Evolutionary conservation across 2,797 vertebrate genomes (phyloP).

Genomic region (Danio albolineatus): DNA sequence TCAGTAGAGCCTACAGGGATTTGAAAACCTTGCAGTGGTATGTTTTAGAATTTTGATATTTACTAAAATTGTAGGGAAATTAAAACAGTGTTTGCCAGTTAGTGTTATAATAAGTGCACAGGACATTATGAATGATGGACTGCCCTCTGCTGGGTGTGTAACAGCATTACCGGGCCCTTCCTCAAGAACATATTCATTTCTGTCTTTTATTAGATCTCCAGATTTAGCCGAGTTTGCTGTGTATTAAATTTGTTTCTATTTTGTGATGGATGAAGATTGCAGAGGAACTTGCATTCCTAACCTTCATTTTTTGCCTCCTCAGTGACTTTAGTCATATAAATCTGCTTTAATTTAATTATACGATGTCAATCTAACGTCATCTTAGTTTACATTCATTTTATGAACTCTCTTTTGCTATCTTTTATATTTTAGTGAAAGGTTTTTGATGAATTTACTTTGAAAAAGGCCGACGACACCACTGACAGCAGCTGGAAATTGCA

Average conservation of each 20-base stretch:
- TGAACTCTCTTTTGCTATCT: background rate
- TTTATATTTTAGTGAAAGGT: background rate
- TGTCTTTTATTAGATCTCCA: conserved; percentile 70
- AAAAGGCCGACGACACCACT: background rate
- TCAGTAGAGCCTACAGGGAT: conserved; percentile 59
- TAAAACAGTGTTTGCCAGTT: conserved; percentile 50
- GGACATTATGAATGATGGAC: conserved; percentile 50
- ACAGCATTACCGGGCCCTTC: conserved; percentile 13
- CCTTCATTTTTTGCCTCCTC: conserved; percentile 8
- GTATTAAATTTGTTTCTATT: conserved; percentile 57
- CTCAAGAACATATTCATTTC: conserved; percentile 40
- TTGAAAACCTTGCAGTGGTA: conserved; percentile 51
- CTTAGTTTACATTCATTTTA: conserved; percentile 9
- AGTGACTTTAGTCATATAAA: background rate
- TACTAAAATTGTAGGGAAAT: conserved; percentile 16
- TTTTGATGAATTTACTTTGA: conserved; percentile 1
- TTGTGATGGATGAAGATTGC: conserved; percentile 42
- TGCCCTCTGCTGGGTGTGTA: conserved; percentile 48
- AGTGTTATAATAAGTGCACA: background rate
- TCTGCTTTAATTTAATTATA: conserved; percentile 31
- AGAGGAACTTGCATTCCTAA: conserved; percentile 54
- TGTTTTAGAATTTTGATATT: conserved; percentile 31
- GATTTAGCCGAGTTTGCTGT: conserved; percentile 52
- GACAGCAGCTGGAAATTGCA: conserved; percentile 44
- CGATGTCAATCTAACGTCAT: conserved; percentile 35